phyloP scores from a whole-genome alignment of 2,113 vertebrate species.

The Tylochromis polylepis region DNA sequence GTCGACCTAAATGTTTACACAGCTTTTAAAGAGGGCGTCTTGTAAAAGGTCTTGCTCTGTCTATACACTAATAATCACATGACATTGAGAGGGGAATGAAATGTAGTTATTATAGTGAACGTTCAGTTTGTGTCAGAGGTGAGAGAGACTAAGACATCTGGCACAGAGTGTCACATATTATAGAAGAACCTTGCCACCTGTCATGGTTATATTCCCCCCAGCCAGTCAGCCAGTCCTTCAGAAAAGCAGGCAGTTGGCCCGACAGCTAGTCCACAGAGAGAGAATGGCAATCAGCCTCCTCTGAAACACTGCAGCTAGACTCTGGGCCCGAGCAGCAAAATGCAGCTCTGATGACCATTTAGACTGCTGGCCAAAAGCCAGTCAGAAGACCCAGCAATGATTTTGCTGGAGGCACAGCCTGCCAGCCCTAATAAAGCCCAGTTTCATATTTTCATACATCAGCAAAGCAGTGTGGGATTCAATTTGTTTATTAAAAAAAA shows the following conservation, averaged over 20 bases:
- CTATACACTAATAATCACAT: neutral
- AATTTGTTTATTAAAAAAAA: neutral
- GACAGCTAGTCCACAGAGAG: neutral
- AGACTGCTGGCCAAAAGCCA: constrained; percentile 40
- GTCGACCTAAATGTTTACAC: neutral
- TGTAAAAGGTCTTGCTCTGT: neutral
- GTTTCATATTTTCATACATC: constrained; percentile 33
- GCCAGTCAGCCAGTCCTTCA: neutral
- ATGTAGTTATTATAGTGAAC: neutral
- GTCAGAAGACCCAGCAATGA: constrained; percentile 35
- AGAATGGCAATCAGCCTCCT: constrained; percentile 38
- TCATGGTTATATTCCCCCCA: neutral
- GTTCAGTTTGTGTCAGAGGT: neutral
- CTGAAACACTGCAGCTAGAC: constrained; percentile 4
- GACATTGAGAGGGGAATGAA: neutral
- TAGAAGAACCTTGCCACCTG: constrained; percentile 10
- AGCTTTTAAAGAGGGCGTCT: neutral
- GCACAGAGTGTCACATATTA: constrained; percentile 4
- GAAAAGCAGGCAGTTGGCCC: neutral
- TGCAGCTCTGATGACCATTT: constrained; percentile 39
- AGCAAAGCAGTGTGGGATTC: neutral
- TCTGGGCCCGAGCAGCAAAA: constrained; percentile 18
- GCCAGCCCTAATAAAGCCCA: constrained; percentile 37
- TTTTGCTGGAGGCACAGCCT: constrained; percentile 17
- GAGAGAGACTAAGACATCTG: neutral